A percentile compares a stretch with the other conserved stretches of the same genome.
Conservation (phyloP, 1,140 invertebrate species). For the Cephus cinctus region DNA sequence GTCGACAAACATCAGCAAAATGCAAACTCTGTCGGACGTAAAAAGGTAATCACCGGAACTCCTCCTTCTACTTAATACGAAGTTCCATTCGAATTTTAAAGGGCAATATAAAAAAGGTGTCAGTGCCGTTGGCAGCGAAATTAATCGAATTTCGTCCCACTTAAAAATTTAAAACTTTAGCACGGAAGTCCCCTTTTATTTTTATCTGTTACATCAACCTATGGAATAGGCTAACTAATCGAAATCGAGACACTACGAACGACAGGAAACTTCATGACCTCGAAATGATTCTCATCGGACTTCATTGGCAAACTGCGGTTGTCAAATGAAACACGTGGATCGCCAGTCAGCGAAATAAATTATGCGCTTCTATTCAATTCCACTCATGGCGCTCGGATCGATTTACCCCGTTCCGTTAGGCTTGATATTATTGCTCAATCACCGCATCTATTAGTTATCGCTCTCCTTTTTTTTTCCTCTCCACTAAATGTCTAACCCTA, state of each 20-base stretch:
- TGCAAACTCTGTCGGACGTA: conserved; percentile 56
- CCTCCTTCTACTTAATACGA: not conserved
- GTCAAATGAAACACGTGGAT: no score
- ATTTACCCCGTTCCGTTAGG: conserved; percentile 8
- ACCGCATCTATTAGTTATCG: conserved; percentile 25
- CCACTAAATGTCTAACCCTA: no score
- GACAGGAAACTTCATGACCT: not conserved
- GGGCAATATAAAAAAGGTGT: no score
- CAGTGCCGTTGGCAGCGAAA: no score
- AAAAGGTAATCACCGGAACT: conserved; percentile 62
- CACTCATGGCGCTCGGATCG: conserved; percentile 5
- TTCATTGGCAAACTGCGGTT: conserved; percentile 12
- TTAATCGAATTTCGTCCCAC: no score
- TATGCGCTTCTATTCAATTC: not conserved
- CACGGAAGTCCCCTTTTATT: no score
- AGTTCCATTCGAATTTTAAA: not conserved
- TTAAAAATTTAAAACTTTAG: no score
- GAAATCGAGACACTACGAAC: no score
- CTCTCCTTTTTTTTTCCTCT: conserved; percentile 28
- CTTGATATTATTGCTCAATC: conserved; percentile 30
- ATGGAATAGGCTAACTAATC: no score
- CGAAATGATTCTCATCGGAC: conserved; percentile 10
- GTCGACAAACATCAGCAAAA: conserved; percentile 68
- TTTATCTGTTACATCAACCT: no score
- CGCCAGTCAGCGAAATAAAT: conserved; percentile 9